A percentile compares a stretch with the other conserved stretches of the same genome.
phyloP scores from a whole-genome alignment of 2,113 vertebrate species.

The Glaucidium brasilianum region DNA sequence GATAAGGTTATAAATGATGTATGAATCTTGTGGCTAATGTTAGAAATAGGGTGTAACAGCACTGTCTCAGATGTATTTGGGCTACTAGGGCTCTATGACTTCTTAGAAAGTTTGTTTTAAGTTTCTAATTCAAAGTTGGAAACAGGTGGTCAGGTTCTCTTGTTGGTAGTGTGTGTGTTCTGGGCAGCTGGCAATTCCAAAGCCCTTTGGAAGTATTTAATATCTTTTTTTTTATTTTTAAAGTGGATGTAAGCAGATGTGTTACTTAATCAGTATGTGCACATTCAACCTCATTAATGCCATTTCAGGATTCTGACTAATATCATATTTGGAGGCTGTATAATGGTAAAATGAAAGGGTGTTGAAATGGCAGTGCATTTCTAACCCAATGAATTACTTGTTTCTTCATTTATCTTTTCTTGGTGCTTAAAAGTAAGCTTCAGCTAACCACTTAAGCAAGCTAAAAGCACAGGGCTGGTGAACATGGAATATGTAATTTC shows the following conservation, averaged over 20 bases:
- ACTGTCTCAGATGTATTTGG: not conserved
- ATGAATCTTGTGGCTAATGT: not conserved
- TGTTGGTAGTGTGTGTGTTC: accelerated
- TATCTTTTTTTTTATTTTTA: not conserved
- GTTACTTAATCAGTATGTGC: not conserved
- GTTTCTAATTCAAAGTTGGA: not conserved
- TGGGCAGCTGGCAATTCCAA: not conserved
- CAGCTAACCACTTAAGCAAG: not conserved
- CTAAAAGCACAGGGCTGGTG: not conserved
- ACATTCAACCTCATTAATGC: not conserved
- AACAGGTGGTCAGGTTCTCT: not conserved
- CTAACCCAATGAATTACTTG: not conserved
- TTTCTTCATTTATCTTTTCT: not conserved
- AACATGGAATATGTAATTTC: not conserved
- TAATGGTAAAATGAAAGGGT: not conserved
- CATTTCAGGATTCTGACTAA: not conserved
- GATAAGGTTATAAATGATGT: not conserved
- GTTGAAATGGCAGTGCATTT: not conserved
- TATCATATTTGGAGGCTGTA: not conserved
- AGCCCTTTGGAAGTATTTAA: not conserved
- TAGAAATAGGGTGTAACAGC: not conserved
- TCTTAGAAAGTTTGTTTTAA: not conserved
- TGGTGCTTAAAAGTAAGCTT: not conserved
- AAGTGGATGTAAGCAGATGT: not conserved
- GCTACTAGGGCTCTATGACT: not conserved